Evolutionary conservation across 2,888 invertebrate genomes (phyloP), one percentile per base, ranked within the genome.

Genomic region (Drosophila crucigera): DNA sequence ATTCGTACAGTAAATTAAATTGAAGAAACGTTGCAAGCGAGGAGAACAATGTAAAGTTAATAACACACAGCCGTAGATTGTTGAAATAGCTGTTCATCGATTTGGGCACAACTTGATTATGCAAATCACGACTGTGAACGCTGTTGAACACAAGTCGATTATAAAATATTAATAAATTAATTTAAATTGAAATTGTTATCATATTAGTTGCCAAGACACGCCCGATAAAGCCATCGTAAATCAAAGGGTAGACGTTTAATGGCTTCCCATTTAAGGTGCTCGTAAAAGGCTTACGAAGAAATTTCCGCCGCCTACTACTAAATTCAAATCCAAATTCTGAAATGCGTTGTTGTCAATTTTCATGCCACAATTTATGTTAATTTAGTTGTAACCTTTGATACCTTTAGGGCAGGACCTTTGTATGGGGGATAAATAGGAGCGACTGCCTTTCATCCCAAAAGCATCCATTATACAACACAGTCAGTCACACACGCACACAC

Each of bases 91-190:
- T 64, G 60, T 59, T 52, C 71, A 66, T 69, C 72, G 76, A 72
- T 79, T 72, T 60, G 63, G 67, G 68, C 71, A 50, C 49, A 68
- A 55, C 68, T 74, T 73, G 78, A 88, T 81, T 81, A 90, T 86
- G 86, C 85, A 90, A 90, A 87, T 87, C 89, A 83, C 81, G 66
- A 31, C 52, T 60, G 49, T 28, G 30, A 53, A 53, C 43, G 19
- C 50, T 10, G 28, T 64, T 43, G 59, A 54, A 54, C 59, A 55
- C 58, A 83, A 76, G 73, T 76, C 85, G 88, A 89, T 85, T 89
- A 85, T 90, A 89, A 86, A 89, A 80, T 87, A 90, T 87, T 85
- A 83, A 87, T 85, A 77, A 80, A 86, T 90, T 85, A 83, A 85
- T 88, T 90, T 78, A 67, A 69, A 73, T 72, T 69, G 66, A 80